These are phyloP conservation scores for Etheostoma spectabile DNA, from an alignment of 2,113 vertebrate species.

Conservation along the genomic window DNA sequence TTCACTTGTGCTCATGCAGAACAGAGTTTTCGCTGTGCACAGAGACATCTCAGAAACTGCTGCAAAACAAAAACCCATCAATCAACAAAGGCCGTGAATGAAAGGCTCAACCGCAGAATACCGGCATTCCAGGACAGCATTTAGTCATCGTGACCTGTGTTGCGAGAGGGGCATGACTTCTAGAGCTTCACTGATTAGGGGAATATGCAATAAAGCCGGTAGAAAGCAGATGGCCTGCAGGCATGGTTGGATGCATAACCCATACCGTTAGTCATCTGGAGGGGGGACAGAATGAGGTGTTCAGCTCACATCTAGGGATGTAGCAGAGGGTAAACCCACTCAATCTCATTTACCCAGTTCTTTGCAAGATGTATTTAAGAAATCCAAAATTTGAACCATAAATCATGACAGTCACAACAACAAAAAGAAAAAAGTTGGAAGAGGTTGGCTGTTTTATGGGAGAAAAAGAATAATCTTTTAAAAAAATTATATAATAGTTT, in stretches of 20 bases:
- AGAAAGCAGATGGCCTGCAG: constrained; percentile 27
- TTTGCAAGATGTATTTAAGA: background rate
- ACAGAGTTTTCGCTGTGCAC: constrained; percentile 77
- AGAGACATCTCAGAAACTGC: constrained; percentile 72
- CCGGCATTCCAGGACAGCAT: constrained; percentile 71
- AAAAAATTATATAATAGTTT: background rate
- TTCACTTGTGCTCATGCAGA: constrained; percentile 86
- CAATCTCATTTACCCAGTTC: background rate
- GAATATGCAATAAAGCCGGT: constrained; percentile 25
- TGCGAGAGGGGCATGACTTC: constrained; percentile 55
- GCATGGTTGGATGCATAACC: background rate
- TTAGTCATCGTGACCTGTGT: constrained; percentile 69
- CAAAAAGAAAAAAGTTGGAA: background rate
- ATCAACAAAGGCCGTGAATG: constrained; percentile 73
- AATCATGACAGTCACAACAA: background rate
- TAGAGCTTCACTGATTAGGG: constrained; percentile 47
- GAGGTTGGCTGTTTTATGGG: background rate
- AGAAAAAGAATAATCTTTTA: background rate
- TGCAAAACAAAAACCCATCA: constrained; percentile 82
- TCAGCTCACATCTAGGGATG: constrained; percentile 4
- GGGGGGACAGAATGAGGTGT: background rate
- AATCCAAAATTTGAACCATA: background rate
- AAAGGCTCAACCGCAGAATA: constrained; percentile 68
- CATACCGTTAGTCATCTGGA: constrained; percentile 3
- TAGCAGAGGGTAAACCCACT: background rate